Conservation (phyloP, 2,797 vertebrate genomes). For the Mallotus villosus region DNA sequence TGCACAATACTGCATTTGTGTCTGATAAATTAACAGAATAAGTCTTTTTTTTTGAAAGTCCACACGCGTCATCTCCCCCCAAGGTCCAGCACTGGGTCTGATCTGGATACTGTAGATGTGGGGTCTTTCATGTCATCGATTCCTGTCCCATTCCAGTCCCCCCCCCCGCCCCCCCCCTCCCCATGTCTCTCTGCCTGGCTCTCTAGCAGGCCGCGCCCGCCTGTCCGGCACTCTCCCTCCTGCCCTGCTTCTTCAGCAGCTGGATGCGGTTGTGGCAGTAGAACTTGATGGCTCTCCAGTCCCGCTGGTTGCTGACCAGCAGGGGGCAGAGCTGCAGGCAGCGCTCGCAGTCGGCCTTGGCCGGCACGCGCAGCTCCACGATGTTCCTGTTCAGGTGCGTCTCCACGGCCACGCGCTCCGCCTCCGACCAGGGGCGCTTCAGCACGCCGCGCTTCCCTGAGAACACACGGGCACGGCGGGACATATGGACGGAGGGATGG, state of each 20-base stretch:
- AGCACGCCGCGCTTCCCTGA: constrained; percentile 79
- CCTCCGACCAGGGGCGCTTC: constrained; percentile 82
- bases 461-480: background rate
- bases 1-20: constrained; percentile 20
- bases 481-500: background rate
- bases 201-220: constrained; percentile 55
- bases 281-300: constrained; percentile 83
- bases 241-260: constrained; percentile 79
- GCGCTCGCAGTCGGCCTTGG: constrained; percentile 81
- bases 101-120: constrained; percentile 56
- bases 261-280: constrained; percentile 84
- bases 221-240: constrained; percentile 62
- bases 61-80: constrained; percentile 26
- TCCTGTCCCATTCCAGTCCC: background rate
- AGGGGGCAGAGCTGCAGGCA: constrained; percentile 80
- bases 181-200: background rate
- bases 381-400: constrained; percentile 79
- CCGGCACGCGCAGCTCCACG: constrained; percentile 75
- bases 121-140: constrained; percentile 20
- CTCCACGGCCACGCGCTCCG: constrained; percentile 78
- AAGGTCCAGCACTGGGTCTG: constrained; percentile 22
- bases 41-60: constrained; percentile 4
- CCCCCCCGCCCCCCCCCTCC: background rate
- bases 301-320: constrained; percentile 78
- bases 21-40: background rate